Conservation (phyloP, 2,113 vertebrate species). For the Coregonus clupeaformis region DNA sequence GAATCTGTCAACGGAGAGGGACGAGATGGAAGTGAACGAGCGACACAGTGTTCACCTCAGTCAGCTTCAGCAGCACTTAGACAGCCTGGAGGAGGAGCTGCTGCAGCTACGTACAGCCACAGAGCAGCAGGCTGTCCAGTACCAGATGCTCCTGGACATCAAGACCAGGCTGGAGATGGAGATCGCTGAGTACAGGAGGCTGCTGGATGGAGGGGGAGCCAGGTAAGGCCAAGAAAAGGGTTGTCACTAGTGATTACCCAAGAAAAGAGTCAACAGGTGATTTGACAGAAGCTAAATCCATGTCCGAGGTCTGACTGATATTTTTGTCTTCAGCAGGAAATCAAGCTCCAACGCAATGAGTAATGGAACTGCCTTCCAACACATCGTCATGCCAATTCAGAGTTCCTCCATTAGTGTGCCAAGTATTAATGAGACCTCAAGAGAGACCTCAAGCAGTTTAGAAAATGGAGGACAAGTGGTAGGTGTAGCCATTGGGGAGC, state of each 20-base stretch:
- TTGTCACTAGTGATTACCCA: not conserved
- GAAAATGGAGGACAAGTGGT: not conserved
- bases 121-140: conserved; percentile 11
- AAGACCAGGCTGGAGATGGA: conserved; percentile 36
- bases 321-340: not conserved
- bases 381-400: not conserved
- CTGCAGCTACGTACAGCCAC: not conserved
- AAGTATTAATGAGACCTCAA: too few species aligned
- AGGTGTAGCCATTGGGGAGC: not conserved
- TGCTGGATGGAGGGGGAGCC: conserved; percentile 24
- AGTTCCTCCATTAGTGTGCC: not conserved
- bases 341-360: not conserved
- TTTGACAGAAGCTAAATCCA: too few species aligned
- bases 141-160: conserved; percentile 25
- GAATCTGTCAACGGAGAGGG: conserved; percentile 10
- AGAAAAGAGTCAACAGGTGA: too few species aligned
- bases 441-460: not conserved
- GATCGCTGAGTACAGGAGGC: conserved; percentile 32
- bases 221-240: conserved; percentile 7
- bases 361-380: not conserved
- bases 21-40: not conserved
- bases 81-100: conserved; percentile 14
- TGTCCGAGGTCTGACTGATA: not conserved
- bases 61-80: not conserved
- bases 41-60: conserved; percentile 6